phyloP scores from a whole-genome alignment of 2,113 vertebrate genomes.

The Beaufortia kweichowensis region DNA sequence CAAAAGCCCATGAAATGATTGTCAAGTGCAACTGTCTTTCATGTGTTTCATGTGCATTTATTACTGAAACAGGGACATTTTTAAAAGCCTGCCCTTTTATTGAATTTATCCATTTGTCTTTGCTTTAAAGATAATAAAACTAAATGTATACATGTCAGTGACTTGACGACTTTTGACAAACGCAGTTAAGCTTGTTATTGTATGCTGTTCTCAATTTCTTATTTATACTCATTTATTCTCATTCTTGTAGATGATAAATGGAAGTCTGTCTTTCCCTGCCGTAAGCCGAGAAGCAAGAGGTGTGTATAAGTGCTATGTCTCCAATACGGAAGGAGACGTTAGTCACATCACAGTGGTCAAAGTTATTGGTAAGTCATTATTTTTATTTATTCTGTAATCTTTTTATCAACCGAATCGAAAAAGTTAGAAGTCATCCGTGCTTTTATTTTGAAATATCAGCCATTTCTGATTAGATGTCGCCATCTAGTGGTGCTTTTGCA shows the following conservation, averaged over 20 bases:
- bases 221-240: not conserved
- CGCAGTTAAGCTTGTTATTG: too few relatives aligned
- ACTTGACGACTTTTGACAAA: too few relatives aligned
- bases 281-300: conserved; percentile 77
- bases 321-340: conserved; percentile 83
- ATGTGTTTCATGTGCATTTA: not conserved
- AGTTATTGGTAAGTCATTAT: conserved; percentile 83
- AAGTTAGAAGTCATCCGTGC: too few relatives aligned
- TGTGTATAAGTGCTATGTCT: conserved; percentile 85
- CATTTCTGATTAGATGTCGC: conserved; percentile 60
- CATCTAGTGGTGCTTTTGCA: conserved; percentile 40
- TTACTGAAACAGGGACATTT: not conserved
- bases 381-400: not conserved
- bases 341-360: conserved; percentile 80
- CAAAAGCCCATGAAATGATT: not conserved
- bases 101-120: not conserved
- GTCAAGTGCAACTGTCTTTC: not conserved
- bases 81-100: not conserved
- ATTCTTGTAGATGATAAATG: conserved; percentile 74
- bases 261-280: conserved; percentile 73
- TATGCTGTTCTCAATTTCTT: too few relatives aligned
- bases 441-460: not conserved
- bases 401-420: too few relatives aligned
- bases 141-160: too few relatives aligned
- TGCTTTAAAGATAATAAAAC: not conserved